Percentiles rank a stretch among this genome's conserved stretches.
These are phyloP conservation scores for Gonioctena quinquepunctata DNA, from an alignment of 1,140 invertebrate species.

Conservation along the genomic window DNA sequence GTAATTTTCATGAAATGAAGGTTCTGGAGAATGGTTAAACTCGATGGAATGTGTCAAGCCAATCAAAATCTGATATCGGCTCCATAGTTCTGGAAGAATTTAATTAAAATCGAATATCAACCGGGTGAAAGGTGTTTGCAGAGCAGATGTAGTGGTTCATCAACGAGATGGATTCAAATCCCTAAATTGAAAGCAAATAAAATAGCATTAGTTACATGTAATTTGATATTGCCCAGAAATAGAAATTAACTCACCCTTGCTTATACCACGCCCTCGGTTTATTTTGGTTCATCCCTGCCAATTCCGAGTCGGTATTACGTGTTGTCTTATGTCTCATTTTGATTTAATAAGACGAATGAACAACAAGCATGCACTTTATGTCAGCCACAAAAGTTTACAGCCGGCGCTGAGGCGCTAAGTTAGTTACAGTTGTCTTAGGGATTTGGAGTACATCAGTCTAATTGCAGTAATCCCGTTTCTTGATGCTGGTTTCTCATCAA, in stretches of 20 bases:
- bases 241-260: not conserved
- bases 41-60: too few relatives aligned
- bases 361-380: not conserved
- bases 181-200: not conserved
- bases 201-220: not conserved
- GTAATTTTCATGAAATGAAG: too few relatives aligned
- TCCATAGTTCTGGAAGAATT: too few relatives aligned
- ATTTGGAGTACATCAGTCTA: not conserved
- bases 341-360: not conserved
- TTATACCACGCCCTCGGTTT: not conserved
- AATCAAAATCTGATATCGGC: too few relatives aligned
- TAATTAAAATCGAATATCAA: not conserved
- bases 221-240: not conserved
- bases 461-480: not conserved
- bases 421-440: not conserved
- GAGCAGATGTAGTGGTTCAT: too few relatives aligned
- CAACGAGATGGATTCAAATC: not conserved
- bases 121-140: not conserved
- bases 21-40: too few relatives aligned
- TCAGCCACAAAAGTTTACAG: not conserved
- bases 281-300: conserved; percentile 1
- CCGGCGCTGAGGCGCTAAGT: not conserved
- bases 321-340: not conserved
- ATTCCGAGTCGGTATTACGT: not conserved
- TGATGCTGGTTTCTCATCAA: not conserved